Conservation (phyloP, 2,888 invertebrate genomes). For the Gandaritis pyraliata region DNA sequence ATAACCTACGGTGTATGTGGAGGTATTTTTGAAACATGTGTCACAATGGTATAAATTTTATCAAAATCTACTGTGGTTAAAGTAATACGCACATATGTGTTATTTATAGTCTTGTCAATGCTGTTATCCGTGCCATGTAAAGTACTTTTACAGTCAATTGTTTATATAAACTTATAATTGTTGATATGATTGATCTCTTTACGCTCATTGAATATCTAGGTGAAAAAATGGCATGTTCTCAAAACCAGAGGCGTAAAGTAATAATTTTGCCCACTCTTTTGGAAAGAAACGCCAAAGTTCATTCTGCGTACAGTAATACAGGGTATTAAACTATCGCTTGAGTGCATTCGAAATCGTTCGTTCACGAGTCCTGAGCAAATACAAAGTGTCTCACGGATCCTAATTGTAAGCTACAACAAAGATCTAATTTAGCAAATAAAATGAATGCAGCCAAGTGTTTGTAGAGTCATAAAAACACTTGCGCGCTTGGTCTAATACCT, state of each 20-base stretch:
- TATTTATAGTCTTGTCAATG: no score
- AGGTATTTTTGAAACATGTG: slow-evolving; percentile 23
- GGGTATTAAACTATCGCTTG: slow-evolving; percentile 59
- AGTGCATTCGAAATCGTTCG: slow-evolving; percentile 67
- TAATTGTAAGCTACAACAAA: slow-evolving; percentile 62
- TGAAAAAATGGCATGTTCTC: slow-evolving; percentile 12
- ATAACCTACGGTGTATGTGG: slow-evolving; percentile 5
- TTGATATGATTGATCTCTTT: neutral
- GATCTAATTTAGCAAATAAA: slow-evolving; percentile 66
- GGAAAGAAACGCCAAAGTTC: slow-evolving; percentile 52
- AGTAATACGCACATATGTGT: neutral
- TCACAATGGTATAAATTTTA: slow-evolving; percentile 5
- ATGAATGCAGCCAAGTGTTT: slow-evolving; percentile 53
- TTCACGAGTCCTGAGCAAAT: slow-evolving; percentile 77
- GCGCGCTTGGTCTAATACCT: slow-evolving; percentile 65
- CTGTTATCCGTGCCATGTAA: neutral
- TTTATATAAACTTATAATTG: neutral
- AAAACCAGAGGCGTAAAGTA: slow-evolving; percentile 12
- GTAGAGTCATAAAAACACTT: slow-evolving; percentile 56
- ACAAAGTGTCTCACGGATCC: slow-evolving; percentile 75
- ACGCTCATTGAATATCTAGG: slow-evolving; percentile 6
- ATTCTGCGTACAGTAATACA: slow-evolving; percentile 65
- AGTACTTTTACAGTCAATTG: neutral
- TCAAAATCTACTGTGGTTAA: neutral
- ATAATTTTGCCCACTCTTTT: slow-evolving; percentile 25